Base-by-base conservation (phyloP, 2,113 vertebrate species). In the Panthera uncia region DNA sequence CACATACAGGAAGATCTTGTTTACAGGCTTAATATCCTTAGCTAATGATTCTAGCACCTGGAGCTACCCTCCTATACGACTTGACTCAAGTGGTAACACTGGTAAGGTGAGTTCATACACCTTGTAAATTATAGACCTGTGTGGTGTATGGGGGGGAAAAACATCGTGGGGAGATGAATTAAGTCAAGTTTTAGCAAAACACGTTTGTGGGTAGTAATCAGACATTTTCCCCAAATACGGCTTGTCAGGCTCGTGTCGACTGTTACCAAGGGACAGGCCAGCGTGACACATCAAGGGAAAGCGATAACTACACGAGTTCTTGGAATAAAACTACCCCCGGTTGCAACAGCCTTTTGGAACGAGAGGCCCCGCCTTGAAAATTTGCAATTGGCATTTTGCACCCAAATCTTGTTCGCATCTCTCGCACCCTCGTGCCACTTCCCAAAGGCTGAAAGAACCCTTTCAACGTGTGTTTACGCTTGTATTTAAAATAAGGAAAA, bases 11-110 rank as follows among this genome's bases (percentile, higher is more conserved):
- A 98, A 96, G 96, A 76, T 97, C 84, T 97, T 98, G 94, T 97
- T 98, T 98, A 97, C 36, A 36, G 38, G 41, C 97, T 98, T 98
- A 98, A 98, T 97, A 97, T 96, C 73, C 88, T 96, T 96, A 95
- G 86, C 95, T 96, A 97, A 98, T 96, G 96, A 96, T 97, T 93
- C 88, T 93, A 52, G 68, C 96, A 98, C 96, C 97, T 98, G 97
- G 82, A 92, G 95, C 84, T 96, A 93, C 74, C 96, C 61, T 87
- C 36, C 65, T 63, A 4, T 96, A 82, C 61, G 88, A 96, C 50
- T 94, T 29, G 9, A 93, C 27, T 74, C 52, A 79, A 95, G 71
- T 57, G 27, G 31, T 50, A 95, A 95, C 1, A 3, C 57, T 78
- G 71, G 81, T 78, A 61, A 97, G 98, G 93, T 93, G 84, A 91